Evolutionary conservation across 2,797 vertebrate species (phyloP).

Genomic region (Chloroceryle inda): DNA sequence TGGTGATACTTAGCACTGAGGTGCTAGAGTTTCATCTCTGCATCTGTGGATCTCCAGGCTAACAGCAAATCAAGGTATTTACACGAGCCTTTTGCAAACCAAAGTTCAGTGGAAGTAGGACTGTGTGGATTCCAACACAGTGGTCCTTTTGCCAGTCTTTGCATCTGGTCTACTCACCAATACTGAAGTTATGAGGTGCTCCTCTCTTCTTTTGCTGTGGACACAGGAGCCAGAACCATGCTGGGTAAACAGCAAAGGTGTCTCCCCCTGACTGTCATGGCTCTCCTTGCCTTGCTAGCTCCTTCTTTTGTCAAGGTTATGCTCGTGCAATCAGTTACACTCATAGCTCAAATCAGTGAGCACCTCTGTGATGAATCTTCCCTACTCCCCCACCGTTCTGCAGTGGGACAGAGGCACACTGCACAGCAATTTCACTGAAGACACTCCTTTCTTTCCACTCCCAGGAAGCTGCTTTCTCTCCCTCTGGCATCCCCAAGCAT

Average conservation of each 20-base stretch:
- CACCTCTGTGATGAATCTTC: not conserved
- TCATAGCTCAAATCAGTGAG: not conserved
- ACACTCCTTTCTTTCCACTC: not conserved
- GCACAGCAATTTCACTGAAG: not conserved
- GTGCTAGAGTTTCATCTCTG: not conserved
- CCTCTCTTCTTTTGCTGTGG: not conserved
- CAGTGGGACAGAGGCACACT: not conserved
- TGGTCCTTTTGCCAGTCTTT: not conserved
- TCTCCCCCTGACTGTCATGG: not conserved
- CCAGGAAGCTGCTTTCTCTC: accelerated
- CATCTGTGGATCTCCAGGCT: not conserved
- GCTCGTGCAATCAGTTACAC: not conserved
- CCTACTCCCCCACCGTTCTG: not conserved
- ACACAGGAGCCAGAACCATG: not conserved
- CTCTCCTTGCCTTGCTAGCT: accelerated
- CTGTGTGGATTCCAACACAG: accelerated
- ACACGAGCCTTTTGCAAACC: not conserved
- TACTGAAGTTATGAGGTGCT: not conserved
- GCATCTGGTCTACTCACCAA: not conserved
- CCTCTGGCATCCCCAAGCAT: not conserved
- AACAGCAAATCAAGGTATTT: not conserved
- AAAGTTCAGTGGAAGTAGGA: not conserved
- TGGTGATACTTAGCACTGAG: not conserved
- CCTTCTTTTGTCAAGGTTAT: not conserved
- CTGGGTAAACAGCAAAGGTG: not conserved